Base-by-base conservation (phyloP, 2,888 invertebrate species). In the Gymnoscelis rufifasciata region DNA sequence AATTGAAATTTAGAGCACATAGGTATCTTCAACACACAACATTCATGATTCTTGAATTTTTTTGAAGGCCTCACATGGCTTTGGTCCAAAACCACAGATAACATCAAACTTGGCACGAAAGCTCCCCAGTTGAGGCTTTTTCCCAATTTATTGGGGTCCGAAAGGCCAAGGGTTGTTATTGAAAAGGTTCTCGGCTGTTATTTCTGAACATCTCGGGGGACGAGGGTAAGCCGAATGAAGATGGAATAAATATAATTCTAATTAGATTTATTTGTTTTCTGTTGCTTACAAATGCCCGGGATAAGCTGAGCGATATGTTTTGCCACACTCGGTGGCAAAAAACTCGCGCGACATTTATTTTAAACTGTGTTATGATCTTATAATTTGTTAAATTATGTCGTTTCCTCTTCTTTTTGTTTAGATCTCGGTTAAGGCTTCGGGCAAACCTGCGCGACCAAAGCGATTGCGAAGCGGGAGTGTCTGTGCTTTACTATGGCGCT, bases 131-230 rank as follows among this genome's bases (percentile, higher is more conserved):
- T 37, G 46, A 31, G 30, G 36, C 38, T 51, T 50, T 45, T 40
- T 37, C 44, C 39, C 54, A 57, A 62, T 58, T 60, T 62, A 62
- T 62, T 38, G 54, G 55, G 60, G 61, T 56, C 52, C 47, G 43
- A 42, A 38, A 41, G 49, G 41, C 43, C 12, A 41, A 46, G 52
- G 19, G 53, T 50, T 48, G 56, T 52, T 58, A 63, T 63, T 57
- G 56, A 56, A 58, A 54, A 54, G 50, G 54, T 38, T 51, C 43
- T 42, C 38, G 41, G 38, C 35, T 45, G 42, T 42, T 44, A 49
- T 44, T 50, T 12, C 35, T 28, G 33, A 42, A 36, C n/a, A 43
- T 31, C 50, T 38, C 50, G 7, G 1, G 50, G 38, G 50, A 45
- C 29, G 15, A 29, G 41, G 41, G 42, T 37, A 12, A 37, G 29